Conservation (phyloP, 2,888 invertebrate species). For the Philaethria dido region DNA sequence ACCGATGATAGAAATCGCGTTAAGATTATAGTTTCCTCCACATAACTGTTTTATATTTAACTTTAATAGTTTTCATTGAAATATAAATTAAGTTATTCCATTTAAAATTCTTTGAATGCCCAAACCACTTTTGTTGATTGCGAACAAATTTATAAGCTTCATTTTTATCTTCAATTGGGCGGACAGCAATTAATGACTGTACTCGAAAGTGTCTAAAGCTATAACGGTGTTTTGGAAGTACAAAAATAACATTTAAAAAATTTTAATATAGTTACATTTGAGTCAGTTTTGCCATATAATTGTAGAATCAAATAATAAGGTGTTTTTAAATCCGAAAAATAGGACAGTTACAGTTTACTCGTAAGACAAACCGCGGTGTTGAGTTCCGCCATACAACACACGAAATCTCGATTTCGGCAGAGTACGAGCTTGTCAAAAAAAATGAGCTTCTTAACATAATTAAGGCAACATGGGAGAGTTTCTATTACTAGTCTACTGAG, state of each 20-base stretch:
- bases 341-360: too few relatives aligned
- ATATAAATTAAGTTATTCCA: slow-evolving; percentile 25
- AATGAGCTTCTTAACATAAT: too few relatives aligned
- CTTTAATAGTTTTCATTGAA: slow-evolving; percentile 17
- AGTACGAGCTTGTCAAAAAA: too few relatives aligned
- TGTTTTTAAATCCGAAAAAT: too few relatives aligned
- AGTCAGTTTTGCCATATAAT: too few relatives aligned
- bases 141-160: slow-evolving; percentile 22
- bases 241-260: neutral
- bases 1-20: slow-evolving; percentile 26
- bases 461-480: too few relatives aligned
- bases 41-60: slow-evolving; percentile 19
- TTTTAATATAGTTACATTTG: too few relatives aligned
- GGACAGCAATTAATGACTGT: slow-evolving; percentile 23
- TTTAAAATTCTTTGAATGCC: slow-evolving; percentile 14
- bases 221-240: slow-evolving; percentile 12
- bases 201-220: slow-evolving; percentile 11
- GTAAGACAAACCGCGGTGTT: too few relatives aligned
- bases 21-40: slow-evolving; percentile 28
- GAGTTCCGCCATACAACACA: too few relatives aligned
- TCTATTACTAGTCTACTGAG: too few relatives aligned
- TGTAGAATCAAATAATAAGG: too few relatives aligned
- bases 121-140: slow-evolving; percentile 20
- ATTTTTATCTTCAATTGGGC: slow-evolving; percentile 27
- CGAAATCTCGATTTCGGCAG: too few relatives aligned